Percentiles rank a stretch among this genome's conserved stretches.
Evolutionary conservation across 2,797 vertebrate genomes (phyloP).

Genomic region (Benthosema pterotum): DNA sequence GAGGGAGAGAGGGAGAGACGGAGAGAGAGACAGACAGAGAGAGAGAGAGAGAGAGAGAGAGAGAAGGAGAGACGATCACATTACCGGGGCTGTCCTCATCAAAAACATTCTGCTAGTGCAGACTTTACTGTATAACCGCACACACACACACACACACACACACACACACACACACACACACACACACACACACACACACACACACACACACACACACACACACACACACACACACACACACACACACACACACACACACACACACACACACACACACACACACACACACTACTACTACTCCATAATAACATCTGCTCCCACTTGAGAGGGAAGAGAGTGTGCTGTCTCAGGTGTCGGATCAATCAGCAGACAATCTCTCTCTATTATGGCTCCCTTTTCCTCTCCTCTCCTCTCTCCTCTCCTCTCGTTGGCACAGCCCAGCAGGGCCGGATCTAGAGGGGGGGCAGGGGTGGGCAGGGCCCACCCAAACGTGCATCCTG

Average conservation of each 20-base stretch:
- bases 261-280: constrained; percentile 22
- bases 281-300: constrained; percentile 13
- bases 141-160: constrained; percentile 14
- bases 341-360: constrained; percentile 57
- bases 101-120: constrained; percentile 27
- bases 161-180: background rate
- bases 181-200: background rate
- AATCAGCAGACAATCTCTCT: constrained; percentile 19
- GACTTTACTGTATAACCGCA: constrained; percentile 21
- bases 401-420: background rate
- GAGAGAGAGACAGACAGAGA: constrained; percentile 28
- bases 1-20: constrained; percentile 30
- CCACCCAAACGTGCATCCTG: no score
- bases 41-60: no score
- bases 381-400: background rate
- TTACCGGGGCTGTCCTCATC: constrained; percentile 34
- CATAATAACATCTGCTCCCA: constrained; percentile 32
- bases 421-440: no score
- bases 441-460: no score
- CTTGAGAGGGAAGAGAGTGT: constrained; percentile 33
- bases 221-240: constrained; percentile 20
- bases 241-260: constrained; percentile 14
- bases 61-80: constrained; percentile 27
- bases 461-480: no score
- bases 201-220: background rate